Evolutionary conservation across 2,797 vertebrate genomes (phyloP).

Genomic region (Poecile montanus): DNA sequence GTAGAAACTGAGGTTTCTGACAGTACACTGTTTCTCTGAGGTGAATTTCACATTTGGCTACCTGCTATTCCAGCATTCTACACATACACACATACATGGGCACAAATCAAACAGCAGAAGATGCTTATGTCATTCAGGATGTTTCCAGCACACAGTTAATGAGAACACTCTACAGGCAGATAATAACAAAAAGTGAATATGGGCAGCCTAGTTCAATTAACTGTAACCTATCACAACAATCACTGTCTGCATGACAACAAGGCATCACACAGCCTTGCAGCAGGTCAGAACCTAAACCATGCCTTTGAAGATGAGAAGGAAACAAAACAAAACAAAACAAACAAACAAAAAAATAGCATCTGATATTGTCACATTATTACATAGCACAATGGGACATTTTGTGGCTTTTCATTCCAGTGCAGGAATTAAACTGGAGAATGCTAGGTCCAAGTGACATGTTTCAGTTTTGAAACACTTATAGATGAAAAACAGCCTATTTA

Average conservation of each 20-base stretch:
- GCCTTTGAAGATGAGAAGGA: not conserved
- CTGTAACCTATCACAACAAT: constrained; percentile 33
- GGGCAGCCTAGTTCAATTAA: constrained; percentile 20
- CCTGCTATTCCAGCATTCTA: constrained; percentile 9
- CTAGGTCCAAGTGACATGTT: not conserved
- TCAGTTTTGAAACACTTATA: constrained; percentile 17
- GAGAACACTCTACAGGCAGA: constrained; percentile 50
- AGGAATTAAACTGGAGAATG: constrained; percentile 21
- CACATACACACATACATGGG: not conserved
- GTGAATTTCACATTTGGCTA: constrained; percentile 29
- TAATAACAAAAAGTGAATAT: constrained; percentile 47
- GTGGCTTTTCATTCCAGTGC: constrained; percentile 1
- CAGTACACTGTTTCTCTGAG: constrained; percentile 15
- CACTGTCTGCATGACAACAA: constrained; percentile 15
- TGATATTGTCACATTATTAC: not conserved
- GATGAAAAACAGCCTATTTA: constrained; percentile 44
- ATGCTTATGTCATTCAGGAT: constrained; percentile 50
- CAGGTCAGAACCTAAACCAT: not conserved
- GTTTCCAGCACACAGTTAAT: constrained; percentile 37
- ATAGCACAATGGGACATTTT: not conserved
- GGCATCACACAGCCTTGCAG: constrained; percentile 5
- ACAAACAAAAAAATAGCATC: not conserved
- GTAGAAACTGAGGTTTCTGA: constrained; percentile 23
- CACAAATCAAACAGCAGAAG: constrained; percentile 53
- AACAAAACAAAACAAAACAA: not conserved